These are phyloP conservation scores for Petrocephalus microphthalmus DNA, from an alignment of 2,113 vertebrate genomes.

Conservation along the genomic window DNA sequence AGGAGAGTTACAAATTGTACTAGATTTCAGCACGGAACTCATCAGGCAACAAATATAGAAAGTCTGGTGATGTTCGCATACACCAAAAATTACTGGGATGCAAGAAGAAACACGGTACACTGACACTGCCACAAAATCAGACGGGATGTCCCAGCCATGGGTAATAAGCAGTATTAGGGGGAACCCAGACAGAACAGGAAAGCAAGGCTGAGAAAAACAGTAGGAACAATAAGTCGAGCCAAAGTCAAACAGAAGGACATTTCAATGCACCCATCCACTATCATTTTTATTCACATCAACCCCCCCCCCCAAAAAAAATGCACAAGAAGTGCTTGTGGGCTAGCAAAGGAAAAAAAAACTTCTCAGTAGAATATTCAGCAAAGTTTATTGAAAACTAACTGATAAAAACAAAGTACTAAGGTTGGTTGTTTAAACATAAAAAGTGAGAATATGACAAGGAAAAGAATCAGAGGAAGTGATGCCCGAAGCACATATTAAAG, in stretches of 20 bases:
- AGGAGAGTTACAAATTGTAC: not conserved
- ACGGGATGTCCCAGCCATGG: not conserved
- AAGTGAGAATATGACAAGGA: not conserved
- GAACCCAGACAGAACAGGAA: not conserved
- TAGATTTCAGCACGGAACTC: not conserved
- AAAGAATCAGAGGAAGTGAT: not conserved
- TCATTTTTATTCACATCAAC: not conserved
- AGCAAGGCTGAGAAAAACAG: not conserved
- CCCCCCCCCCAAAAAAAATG: not conserved
- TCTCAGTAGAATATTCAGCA: not conserved
- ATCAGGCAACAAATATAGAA: not conserved
- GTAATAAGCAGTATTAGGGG: not conserved
- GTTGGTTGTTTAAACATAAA: conserved; percentile 3
- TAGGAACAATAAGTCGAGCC: not conserved
- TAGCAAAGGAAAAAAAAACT: not conserved
- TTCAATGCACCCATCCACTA: not conserved
- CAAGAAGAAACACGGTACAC: not conserved
- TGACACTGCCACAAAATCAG: not conserved
- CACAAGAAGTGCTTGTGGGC: not conserved
- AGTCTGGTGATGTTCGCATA: not conserved
- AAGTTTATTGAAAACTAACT: conserved; percentile 8
- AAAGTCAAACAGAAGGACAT: not conserved
- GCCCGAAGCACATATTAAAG: not conserved
- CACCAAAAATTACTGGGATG: not conserved
- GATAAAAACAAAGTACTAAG: conserved; percentile 5